Conservation (phyloP, 2,113 vertebrate species). For the Leucopternis melanops region DNA sequence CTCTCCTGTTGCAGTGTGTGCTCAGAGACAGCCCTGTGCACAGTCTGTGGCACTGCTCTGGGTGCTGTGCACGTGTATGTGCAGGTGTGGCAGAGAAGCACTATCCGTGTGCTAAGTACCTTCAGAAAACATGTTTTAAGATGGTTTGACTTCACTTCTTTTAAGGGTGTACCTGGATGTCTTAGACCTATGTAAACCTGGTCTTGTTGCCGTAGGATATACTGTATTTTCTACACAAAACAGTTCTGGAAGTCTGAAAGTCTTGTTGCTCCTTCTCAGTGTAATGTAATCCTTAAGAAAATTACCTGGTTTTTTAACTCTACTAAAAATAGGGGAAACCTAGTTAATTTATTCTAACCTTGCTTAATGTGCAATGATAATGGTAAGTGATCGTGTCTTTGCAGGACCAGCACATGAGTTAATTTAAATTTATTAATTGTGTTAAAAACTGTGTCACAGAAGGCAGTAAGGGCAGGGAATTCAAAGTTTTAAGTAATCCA, state of each 20-base stretch:
- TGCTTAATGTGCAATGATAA: no score
- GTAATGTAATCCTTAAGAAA: background rate
- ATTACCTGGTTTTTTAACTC: background rate
- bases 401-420: no score
- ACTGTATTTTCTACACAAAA: background rate
- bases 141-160: no score
- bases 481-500: no score
- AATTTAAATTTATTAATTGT: no score
- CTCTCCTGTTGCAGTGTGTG: background rate
- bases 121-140: background rate
- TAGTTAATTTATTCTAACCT: no score
- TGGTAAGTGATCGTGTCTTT: no score
- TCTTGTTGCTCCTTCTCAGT: background rate
- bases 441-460: no score
- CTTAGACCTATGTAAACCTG: fast-evolving
- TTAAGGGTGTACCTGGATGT: background rate
- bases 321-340: no score
- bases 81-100: fast-evolving
- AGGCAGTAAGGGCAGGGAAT: no score
- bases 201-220: background rate
- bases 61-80: no score
- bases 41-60: background rate
- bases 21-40: background rate
- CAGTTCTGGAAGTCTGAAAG: background rate
- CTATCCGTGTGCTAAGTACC: fast-evolving